phyloP scores from a whole-genome alignment of 2,113 vertebrate genomes.

The Puffinus mauretanicus region DNA sequence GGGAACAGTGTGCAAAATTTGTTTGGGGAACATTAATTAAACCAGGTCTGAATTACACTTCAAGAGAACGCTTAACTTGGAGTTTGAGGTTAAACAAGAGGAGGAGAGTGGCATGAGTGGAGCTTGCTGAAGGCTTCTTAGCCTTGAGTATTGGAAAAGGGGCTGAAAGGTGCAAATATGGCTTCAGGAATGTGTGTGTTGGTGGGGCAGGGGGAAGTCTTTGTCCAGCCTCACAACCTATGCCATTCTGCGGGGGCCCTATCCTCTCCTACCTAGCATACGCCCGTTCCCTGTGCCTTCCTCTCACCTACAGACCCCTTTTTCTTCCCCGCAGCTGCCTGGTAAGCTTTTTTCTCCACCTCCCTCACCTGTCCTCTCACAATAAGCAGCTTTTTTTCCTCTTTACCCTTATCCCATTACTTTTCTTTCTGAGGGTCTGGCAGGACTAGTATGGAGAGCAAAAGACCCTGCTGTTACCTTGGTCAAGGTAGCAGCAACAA shows the following conservation, averaged over 20 bases:
- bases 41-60: not conserved
- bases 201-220: not conserved
- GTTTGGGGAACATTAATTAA: not conserved
- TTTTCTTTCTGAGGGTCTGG: not conserved
- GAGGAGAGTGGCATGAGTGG: not conserved
- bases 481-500: not conserved
- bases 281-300: not conserved
- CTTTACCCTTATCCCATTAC: not conserved
- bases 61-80: not conserved
- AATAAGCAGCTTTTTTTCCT: not conserved
- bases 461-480: not conserved
- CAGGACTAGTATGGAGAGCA: not conserved
- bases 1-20: not conserved
- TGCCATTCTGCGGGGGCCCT: not conserved
- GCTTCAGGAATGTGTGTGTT: not conserved
- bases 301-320: not conserved
- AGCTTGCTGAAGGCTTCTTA: not conserved
- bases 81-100: not conserved
- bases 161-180: not conserved
- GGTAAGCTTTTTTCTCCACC: not conserved
- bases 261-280: not conserved
- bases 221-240: not conserved
- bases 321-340: not conserved
- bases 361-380: not conserved
- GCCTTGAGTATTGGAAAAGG: not conserved